A percentile compares a stretch with the other conserved stretches of the same genome.
Evolutionary conservation across 1,140 invertebrate species (phyloP).

Genomic region (Drosophila nasuta): DNA sequence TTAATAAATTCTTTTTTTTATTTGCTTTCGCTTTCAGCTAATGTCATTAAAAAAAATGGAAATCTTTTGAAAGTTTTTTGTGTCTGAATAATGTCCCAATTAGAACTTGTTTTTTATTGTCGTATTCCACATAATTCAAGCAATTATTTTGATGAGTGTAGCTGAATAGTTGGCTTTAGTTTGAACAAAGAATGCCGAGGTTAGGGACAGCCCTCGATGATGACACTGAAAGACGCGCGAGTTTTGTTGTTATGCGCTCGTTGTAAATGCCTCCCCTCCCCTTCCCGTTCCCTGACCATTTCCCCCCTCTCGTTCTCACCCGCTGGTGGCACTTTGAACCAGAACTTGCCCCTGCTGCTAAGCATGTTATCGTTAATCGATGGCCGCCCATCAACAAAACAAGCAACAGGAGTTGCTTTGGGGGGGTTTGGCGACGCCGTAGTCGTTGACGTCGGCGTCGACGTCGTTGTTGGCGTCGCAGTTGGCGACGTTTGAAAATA

Average conservation of each 20-base stretch:
- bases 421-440: conserved; percentile 42
- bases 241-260: conserved; percentile 19
- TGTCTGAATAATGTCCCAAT: background rate
- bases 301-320: background rate
- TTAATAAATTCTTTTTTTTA: too few species aligned
- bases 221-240: conserved; percentile 49
- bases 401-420: conserved; percentile 75
- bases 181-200: conserved; percentile 30
- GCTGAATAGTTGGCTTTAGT: conserved; percentile 23
- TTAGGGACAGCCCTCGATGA: conserved; percentile 24
- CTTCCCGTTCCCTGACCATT: too few species aligned
- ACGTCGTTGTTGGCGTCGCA: conserved; percentile 6
- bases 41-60: too few species aligned
- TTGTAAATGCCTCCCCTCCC: background rate
- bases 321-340: background rate
- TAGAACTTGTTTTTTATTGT: background rate
- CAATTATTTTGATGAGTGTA: conserved; percentile 50
- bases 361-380: conserved; percentile 78
- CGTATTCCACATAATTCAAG: background rate
- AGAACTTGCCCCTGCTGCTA: background rate
- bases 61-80: too few species aligned
- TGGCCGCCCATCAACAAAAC: conserved; percentile 77
- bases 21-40: too few species aligned
- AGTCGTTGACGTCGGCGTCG: conserved; percentile 29
- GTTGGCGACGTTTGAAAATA: conserved; percentile 24